Percentiles rank a stretch among this genome's conserved stretches.
Evolutionary conservation across 2,888 invertebrate species (phyloP).

Genomic region (Netelia virgata): DNA sequence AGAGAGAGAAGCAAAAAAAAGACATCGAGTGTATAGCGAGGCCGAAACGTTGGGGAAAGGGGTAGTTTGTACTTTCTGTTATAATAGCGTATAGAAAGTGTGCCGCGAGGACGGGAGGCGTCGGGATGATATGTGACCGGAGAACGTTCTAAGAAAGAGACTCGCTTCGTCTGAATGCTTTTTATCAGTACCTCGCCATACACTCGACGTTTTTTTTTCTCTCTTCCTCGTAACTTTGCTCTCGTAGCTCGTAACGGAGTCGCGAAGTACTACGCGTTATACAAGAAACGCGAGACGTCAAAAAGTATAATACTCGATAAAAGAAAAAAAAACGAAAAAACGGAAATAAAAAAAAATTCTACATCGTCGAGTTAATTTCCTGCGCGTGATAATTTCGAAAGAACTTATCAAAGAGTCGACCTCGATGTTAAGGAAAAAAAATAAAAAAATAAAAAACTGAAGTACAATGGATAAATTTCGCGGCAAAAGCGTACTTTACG

Average conservation of each 20-base stretch:
- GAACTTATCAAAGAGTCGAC: neutral
- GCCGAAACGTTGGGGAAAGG: neutral
- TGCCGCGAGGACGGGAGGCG: slow-evolving; percentile 22
- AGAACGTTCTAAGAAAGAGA: slow-evolving; percentile 46
- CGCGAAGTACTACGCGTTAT: slow-evolving; percentile 37
- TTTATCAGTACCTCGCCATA: slow-evolving; percentile 63
- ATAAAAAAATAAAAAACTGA: neutral
- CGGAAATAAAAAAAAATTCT: too few relatives aligned
- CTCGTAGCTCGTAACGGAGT: neutral
- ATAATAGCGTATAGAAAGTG: slow-evolving; percentile 36
- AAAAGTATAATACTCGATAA: slow-evolving; percentile 9
- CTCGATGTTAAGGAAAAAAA: neutral
- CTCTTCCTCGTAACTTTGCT: slow-evolving; percentile 50
- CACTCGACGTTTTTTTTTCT: slow-evolving; percentile 61
- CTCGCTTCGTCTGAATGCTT: slow-evolving; percentile 56
- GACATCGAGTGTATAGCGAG: slow-evolving; percentile 18
- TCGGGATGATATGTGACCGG: slow-evolving; percentile 58
- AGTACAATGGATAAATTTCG: slow-evolving; percentile 11
- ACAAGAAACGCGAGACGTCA: slow-evolving; percentile 4
- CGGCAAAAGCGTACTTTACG: slow-evolving; percentile 22
- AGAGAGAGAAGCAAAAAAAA: slow-evolving; percentile 34
- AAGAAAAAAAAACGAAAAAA: neutral
- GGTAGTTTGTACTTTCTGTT: slow-evolving; percentile 55
- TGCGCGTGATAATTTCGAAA: neutral
- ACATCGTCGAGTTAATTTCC: too few relatives aligned